These are phyloP conservation scores for Pararge aegeria DNA, from an alignment of 1,140 invertebrate genomes.

Conservation along the genomic window DNA sequence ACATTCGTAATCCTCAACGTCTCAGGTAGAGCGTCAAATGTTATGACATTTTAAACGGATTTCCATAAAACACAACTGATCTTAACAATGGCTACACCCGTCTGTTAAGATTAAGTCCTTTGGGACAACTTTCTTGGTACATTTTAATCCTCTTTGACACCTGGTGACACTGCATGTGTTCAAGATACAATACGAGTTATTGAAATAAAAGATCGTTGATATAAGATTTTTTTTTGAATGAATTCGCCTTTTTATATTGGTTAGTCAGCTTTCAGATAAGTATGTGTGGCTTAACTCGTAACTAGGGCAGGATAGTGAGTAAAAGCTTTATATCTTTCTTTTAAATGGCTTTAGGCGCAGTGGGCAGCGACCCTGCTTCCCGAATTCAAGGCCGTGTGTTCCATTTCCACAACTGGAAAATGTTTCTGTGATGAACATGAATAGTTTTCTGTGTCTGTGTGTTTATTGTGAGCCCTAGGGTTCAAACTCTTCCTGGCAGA, in stretches of 20 bases:
- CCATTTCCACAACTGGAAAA: too few species aligned
- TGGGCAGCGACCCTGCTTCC: too few species aligned
- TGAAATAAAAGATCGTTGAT: constrained; percentile 1
- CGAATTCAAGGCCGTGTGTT: too few species aligned
- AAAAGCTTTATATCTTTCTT: too few species aligned
- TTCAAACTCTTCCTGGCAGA: too few species aligned
- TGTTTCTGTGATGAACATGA: too few species aligned
- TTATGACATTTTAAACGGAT: constrained; percentile 39
- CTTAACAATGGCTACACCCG: neutral
- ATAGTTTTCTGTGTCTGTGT: too few species aligned
- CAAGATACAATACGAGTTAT: neutral
- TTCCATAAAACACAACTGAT: constrained; percentile 5
- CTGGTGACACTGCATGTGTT: constrained; percentile 1
- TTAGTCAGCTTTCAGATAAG: too few species aligned
- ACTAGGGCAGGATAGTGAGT: too few species aligned
- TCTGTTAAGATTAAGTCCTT: constrained; percentile 10
- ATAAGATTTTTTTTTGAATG: neutral
- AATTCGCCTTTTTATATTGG: neutral
- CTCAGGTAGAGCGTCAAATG: constrained; percentile 31
- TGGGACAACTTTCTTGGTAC: constrained; percentile 4
- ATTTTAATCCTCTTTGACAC: constrained; percentile 17
- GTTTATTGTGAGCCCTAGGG: too few species aligned
- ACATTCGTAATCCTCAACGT: neutral
- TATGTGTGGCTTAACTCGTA: too few species aligned
- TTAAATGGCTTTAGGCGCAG: too few species aligned